phyloP scores from a whole-genome alignment of 2,888 invertebrate genomes.

The Onthophagus sagittarius region DNA sequence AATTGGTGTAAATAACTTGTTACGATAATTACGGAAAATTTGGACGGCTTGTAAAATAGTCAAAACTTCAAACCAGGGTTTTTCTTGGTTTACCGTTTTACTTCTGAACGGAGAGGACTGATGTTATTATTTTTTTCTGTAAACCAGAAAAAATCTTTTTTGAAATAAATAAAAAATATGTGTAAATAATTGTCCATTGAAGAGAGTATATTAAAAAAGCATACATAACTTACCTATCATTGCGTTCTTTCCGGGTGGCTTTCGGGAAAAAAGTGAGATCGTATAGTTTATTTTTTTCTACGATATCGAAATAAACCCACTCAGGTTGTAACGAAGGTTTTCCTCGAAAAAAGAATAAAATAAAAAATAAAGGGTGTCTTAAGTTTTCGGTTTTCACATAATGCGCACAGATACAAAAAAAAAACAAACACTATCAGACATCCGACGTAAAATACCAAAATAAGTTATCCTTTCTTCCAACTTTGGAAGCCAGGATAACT shows the following conservation, averaged over 20 bases:
- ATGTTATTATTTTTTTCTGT: slow-evolving; percentile 4
- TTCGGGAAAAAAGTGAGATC: slow-evolving; percentile 5
- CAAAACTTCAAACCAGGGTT: neutral
- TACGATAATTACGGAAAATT: neutral
- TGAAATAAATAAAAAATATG: neutral
- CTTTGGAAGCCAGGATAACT: neutral
- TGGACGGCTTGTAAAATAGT: neutral
- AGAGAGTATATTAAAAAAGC: neutral
- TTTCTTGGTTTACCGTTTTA: neutral
- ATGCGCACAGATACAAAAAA: neutral
- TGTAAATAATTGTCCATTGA: slow-evolving; percentile 12
- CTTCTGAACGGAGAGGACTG: slow-evolving; percentile 3
- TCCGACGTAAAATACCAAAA: neutral
- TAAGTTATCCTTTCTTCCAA: neutral
- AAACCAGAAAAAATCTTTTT: slow-evolving; percentile 1
- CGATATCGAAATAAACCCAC: slow-evolving; percentile 8
- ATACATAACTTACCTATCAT: neutral
- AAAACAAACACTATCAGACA: slow-evolving; percentile 10
- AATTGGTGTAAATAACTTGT: slow-evolving; percentile 4
- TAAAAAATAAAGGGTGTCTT: neutral
- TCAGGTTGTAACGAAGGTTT: slow-evolving; percentile 1
- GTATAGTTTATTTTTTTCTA: slow-evolving; percentile 4
- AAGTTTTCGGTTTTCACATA: neutral
- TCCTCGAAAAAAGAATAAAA: neutral
- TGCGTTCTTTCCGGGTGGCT: neutral